phyloP scores from a whole-genome alignment of 2,113 vertebrate genomes.

The Toxotes chatareus region DNA sequence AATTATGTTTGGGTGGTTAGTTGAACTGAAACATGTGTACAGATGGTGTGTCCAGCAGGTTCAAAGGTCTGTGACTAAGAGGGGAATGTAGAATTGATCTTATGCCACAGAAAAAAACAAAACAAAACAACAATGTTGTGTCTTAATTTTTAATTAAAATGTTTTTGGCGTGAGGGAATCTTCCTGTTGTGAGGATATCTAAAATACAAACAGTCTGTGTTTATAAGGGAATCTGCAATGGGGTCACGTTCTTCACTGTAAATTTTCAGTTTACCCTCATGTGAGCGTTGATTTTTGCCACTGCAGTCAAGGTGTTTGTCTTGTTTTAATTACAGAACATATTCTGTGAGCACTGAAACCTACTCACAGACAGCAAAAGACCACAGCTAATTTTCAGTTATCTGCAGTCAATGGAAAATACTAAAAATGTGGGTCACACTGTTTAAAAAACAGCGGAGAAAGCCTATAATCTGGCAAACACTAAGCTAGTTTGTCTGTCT shows the following conservation, averaged over 20 bases:
- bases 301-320: not conserved
- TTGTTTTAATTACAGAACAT: constrained; percentile 7
- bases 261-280: not conserved
- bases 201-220: not conserved
- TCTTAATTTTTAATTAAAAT: not conserved
- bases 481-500: constrained; percentile 19
- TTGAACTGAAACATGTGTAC: constrained; percentile 4
- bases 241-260: not conserved
- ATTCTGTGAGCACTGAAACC: not conserved
- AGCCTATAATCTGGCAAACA: constrained; percentile 9
- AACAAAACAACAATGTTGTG: not conserved
- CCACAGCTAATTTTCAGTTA: constrained; percentile 1
- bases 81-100: not conserved
- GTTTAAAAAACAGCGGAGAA: constrained; percentile 19
- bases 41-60: not conserved
- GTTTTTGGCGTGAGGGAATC: not conserved
- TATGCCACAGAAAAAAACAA: not conserved
- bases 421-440: not conserved
- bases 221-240: not conserved
- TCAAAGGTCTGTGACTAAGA: not conserved
- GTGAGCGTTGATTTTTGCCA: not conserved
- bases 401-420: constrained; percentile 18
- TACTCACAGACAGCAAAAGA: not conserved
- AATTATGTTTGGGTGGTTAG: not conserved
- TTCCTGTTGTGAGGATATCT: not conserved